Percentiles rank a stretch among this genome's conserved stretches.
Conservation (phyloP, 2,797 vertebrate genomes). For the Ptychadena robeensis region DNA sequence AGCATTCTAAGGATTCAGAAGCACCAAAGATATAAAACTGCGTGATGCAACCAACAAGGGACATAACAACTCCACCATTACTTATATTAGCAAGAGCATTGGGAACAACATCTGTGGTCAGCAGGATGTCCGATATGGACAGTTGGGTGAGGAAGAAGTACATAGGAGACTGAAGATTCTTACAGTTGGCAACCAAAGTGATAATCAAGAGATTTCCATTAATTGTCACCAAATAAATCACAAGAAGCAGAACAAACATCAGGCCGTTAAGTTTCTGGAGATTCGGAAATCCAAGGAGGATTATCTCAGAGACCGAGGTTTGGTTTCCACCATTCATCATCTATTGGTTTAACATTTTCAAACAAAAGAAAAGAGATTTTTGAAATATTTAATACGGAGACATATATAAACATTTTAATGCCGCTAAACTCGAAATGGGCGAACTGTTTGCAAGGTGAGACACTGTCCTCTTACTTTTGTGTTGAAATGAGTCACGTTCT, state of each 20-base stretch:
- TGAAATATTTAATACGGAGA: no score
- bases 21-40: conserved; percentile 8
- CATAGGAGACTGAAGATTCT: conserved; percentile 59
- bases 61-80: neutral
- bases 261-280: conserved; percentile 16
- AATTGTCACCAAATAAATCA: conserved; percentile 56
- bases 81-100: conserved; percentile 40
- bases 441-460: no score
- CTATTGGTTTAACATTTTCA: no score
- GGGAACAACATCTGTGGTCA: conserved; percentile 55
- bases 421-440: no score
- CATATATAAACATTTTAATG: no score
- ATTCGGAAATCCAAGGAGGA: conserved; percentile 38
- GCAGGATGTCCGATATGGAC: conserved; percentile 59
- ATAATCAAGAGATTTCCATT: conserved; percentile 58
- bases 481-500: no score
- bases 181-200: conserved; percentile 36
- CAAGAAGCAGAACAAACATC: conserved; percentile 49
- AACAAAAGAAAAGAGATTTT: no score
- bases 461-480: no score
- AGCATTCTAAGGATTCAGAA: conserved; percentile 11
- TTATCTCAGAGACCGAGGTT: conserved; percentile 47
- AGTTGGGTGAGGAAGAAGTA: conserved; percentile 64
- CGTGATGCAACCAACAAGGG: neutral
- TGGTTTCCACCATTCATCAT: conserved; percentile 7